Evolutionary conservation across 1,140 invertebrate species (phyloP).

Genomic region (Sitobion miscanthi): DNA sequence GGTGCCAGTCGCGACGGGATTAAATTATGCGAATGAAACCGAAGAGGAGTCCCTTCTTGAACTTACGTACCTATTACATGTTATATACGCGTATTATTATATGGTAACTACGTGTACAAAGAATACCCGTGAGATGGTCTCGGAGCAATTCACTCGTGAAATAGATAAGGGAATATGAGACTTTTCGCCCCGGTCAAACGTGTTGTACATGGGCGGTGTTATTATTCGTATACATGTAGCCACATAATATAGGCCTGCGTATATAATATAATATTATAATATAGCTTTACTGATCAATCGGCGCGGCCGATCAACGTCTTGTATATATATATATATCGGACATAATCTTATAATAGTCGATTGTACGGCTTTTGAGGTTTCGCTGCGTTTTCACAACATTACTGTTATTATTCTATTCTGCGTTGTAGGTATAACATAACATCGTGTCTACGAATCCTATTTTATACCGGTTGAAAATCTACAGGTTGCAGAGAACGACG

Average conservation of each 20-base stretch:
- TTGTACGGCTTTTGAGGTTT: conserved; percentile 25
- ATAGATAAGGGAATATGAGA: conserved; percentile 38
- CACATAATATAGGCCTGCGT: neutral
- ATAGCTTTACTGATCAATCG: neutral
- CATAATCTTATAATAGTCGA: neutral
- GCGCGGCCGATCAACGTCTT: neutral
- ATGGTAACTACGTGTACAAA: neutral
- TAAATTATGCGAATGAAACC: neutral
- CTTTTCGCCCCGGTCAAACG: conserved; percentile 19
- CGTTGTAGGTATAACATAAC: neutral
- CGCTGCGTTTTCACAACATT: neutral
- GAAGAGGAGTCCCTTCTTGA: neutral
- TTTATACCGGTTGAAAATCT: neutral
- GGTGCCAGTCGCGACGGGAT: neutral
- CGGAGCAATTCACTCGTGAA: conserved; percentile 34
- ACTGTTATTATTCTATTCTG: neutral
- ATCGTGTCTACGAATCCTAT: neutral
- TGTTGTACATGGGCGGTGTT: neutral
- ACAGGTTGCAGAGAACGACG: neutral
- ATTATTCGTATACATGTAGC: neutral
- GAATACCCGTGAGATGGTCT: conserved; percentile 45
- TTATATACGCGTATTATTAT: neutral
- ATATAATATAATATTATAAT: too few relatives aligned
- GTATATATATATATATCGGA: neutral
- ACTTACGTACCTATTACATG: too few relatives aligned